Base-by-base conservation (phyloP, 2,888 invertebrate genomes). In the Oligia latruncula region DNA sequence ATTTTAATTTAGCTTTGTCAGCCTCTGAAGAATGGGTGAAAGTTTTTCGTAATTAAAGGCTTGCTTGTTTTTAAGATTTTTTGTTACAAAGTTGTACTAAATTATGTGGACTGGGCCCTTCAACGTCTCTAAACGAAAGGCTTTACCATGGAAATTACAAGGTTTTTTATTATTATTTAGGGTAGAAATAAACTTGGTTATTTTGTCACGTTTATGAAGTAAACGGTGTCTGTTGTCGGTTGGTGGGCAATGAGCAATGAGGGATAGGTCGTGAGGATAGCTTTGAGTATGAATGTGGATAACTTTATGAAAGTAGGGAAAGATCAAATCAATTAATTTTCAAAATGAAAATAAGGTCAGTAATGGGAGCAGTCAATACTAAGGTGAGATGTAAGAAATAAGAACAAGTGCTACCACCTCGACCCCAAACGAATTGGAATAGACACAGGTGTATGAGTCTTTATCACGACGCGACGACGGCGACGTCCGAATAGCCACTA, bases 11-110 rank as follows among this genome's bases (percentile, higher is more conserved):
- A 40, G 46, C 81, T 71, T 81, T 87, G 85, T 84, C n/a, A 62
- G 43, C 55, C 64, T 78, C n/a, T 77, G 60, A 87, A 81, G 71
- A 87, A 84, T 78, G 74, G 67, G 52, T 62, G 8, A 76, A 85
- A 85, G 71, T 84, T 84, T 80, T 20, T 23, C 8, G 76, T 80
- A 75, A 84, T 85, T 83, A 84, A 83, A 72, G 55, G 23, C 66
- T 77, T 68, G 35, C 35, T 76, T 83, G 60, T 79, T 83, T 76
- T 79, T 71, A 70, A 66, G 62, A 49, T 43, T 65, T 68, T 82
- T 83, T 84, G 55, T 74, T 72, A 46, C 1, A 20, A 62, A 74
- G n/a, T 71, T 60, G n/a, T 58, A 77, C 35, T 40, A 67, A 84
- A 83, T 73, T 74, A 71, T 71, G 84, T 74, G 65, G 73, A 73